These are phyloP conservation scores for Coptotermes formosanus DNA, from an alignment of 1,140 invertebrate species.

Conservation along the genomic window DNA sequence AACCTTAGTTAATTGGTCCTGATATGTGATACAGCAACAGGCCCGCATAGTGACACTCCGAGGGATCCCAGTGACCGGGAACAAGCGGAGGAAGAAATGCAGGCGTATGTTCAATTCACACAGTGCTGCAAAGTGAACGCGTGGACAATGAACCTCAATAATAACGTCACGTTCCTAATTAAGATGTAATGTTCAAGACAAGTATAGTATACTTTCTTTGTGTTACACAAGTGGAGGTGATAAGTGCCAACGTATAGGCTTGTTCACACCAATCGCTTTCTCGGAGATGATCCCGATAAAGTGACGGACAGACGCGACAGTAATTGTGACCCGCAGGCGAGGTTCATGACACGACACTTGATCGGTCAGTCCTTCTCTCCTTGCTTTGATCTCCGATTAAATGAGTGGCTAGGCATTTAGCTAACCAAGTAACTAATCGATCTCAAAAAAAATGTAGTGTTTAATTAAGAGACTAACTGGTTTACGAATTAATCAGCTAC, in stretches of 20 bases:
- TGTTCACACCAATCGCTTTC: conserved; percentile 5
- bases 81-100: not conserved
- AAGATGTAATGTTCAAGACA: not conserved
- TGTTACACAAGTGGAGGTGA: not conserved
- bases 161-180: not conserved
- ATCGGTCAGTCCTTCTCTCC: no score
- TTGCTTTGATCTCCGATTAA: no score
- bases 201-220: not conserved
- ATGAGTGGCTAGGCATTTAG: no score
- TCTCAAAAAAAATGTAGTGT: no score
- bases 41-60: no score
- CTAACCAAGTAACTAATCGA: no score
- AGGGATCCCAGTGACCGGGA: no score
- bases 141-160: not conserved
- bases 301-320: not conserved
- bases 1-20: no score
- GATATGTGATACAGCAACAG: no score
- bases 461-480: no score
- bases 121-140: not conserved
- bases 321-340: not conserved
- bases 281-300: not conserved
- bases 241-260: not conserved
- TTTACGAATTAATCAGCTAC: no score
- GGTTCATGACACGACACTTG: no score
- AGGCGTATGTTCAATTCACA: not conserved